Percentiles rank a stretch among this genome's conserved stretches.
Conservation (phyloP, 2,888 invertebrate species). For the Nebria salina region DNA sequence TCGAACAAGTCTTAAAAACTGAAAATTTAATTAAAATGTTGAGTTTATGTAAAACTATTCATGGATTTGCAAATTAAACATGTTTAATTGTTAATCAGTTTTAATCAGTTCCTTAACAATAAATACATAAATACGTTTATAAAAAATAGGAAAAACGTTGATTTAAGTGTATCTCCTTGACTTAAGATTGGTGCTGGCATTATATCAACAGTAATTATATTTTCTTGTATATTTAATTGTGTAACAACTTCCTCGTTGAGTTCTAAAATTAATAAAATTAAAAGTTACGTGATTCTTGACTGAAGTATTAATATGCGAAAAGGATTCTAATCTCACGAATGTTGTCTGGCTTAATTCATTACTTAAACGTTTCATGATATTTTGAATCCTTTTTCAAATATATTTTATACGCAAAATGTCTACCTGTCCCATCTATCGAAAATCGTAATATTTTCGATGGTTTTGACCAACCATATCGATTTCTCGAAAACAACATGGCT, state of each 20-base stretch:
- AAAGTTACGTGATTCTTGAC: constrained; percentile 12
- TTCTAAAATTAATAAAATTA: constrained; percentile 49
- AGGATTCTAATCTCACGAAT: too few relatives aligned
- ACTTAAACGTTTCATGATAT: too few relatives aligned
- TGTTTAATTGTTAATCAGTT: too few relatives aligned
- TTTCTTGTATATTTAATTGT: constrained; percentile 55
- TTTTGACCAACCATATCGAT: constrained; percentile 87
- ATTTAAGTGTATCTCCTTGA: background rate
- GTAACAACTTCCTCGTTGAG: constrained; percentile 58
- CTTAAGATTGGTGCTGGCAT: constrained; percentile 33
- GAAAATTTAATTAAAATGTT: too few relatives aligned
- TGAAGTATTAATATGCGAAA: background rate
- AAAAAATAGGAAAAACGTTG: constrained; percentile 6
- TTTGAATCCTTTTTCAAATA: too few relatives aligned
- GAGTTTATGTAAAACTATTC: too few relatives aligned
- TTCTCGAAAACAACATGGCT: constrained; percentile 80
- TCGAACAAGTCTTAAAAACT: too few relatives aligned
- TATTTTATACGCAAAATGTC: too few relatives aligned
- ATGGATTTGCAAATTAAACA: too few relatives aligned
- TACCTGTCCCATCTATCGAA: constrained; percentile 78
- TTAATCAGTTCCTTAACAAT: constrained; percentile 18
- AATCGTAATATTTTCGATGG: constrained; percentile 79
- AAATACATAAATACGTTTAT: constrained; percentile 23
- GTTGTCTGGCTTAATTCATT: background rate
- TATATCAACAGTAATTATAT: constrained; percentile 52